These are phyloP conservation scores for Paracanthobrama guichenoti DNA, from an alignment of 2,113 vertebrate genomes.

Conservation along the genomic window DNA sequence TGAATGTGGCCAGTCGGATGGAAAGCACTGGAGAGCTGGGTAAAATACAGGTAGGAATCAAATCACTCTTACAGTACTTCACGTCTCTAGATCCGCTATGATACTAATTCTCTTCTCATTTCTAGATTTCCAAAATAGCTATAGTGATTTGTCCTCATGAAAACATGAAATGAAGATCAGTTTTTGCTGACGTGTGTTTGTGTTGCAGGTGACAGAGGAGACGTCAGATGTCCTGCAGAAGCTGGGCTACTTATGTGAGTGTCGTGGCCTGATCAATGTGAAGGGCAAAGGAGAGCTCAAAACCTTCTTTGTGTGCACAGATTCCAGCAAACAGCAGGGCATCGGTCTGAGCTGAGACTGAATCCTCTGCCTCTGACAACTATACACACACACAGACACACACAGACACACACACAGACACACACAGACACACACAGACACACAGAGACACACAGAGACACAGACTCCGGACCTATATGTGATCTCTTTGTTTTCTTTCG, in stretches of 20 bases:
- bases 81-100: neutral
- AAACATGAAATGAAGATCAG: neutral
- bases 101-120: neutral
- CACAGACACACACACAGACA: neutral
- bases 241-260: slow-evolving; percentile 93
- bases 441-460: neutral
- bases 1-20: slow-evolving; percentile 97
- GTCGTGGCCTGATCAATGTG: slow-evolving; percentile 91
- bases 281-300: slow-evolving; percentile 96
- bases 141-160: neutral
- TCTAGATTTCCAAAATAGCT: neutral
- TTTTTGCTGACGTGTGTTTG: neutral
- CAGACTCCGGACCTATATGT: slow-evolving; percentile 19
- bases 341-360: slow-evolving; percentile 83
- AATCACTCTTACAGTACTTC: neutral
- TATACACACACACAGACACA: neutral
- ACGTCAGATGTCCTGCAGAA: slow-evolving; percentile 82
- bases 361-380: neutral
- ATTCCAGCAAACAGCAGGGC: slow-evolving; percentile 90
- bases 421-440: neutral
- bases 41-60: slow-evolving; percentile 87
- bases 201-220: slow-evolving; percentile 89
- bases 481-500: neutral
- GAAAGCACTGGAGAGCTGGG: slow-evolving; percentile 95
- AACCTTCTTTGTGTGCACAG: slow-evolving; percentile 96